Evolutionary conservation across 1,140 invertebrate species (phyloP), one percentile per base, ranked within the genome.

Genomic region (Trachelipus rathkii): DNA sequence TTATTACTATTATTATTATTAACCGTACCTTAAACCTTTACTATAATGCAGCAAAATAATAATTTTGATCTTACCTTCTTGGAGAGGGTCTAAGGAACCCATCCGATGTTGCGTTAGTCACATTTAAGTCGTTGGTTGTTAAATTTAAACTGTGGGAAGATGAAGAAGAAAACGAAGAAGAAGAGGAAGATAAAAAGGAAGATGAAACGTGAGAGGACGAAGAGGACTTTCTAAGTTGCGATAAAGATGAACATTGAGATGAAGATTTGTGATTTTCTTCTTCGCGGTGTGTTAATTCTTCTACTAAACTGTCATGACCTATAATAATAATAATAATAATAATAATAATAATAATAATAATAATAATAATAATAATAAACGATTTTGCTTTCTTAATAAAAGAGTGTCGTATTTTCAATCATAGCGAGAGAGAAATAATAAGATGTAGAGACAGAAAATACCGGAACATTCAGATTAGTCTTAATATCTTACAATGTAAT

Each of bases 261-360:
- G 9, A 24, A 10, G 24, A 13, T 60, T 60, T 60, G 11, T 15
- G 11, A 8, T 13, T 60, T 60, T 60, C 50, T 60, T 60, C 50
- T 8, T 60, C 50, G 1, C 82, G 72, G 24, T 79, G 80, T 67
- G 81, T 77, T 21, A 82, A 46, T 69, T 83, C 81, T 10, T 83
- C 82, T 44, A 78, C 80, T 67, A 83, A 45, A 24, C 69, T 60
- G 33, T 83, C 80, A 77, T 86, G 84, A 21, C 86, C 85, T 79
- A 82, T 79, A 71, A 84, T 33, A 33, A 33, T 33, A 33, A 33
- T 33, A 33, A 33, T 33, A 33, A 33, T 33, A 33, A 33, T 33
- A 33, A 33, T 33, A 33, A 33, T 33, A 33, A n/a, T n/a, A n/a
- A n/a, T n/a, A n/a, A n/a, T n/a, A n/a, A n/a, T n/a, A n/a, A n/a